Base-by-base conservation (phyloP, 1,140 invertebrate genomes). In the Mycetomoellerius zeteki region DNA sequence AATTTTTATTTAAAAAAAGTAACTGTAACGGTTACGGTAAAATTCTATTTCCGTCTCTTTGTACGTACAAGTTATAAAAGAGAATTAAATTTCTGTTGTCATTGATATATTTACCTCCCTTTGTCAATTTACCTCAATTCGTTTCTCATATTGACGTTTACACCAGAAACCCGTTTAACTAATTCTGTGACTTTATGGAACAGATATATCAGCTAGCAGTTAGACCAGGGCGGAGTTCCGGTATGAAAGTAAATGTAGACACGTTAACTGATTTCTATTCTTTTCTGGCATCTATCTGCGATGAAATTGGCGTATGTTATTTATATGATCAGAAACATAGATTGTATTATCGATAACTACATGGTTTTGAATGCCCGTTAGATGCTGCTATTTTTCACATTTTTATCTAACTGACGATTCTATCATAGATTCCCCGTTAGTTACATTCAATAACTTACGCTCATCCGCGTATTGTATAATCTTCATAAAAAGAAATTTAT, bases 321-420 rank as follows among this genome's bases (percentile, higher is more conserved):
- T 21, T 19, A 73, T 10, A n/a, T 33, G 27, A 56, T 21, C 12
- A 30, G 21, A 80, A 82, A 58, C 7, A 6, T 47, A 82, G 58
- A 82, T 60, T 19, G 2, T 19, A 30, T 73, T 73, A 73, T 82
- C 27, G 30, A 24, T 43, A 24, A 82, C 72, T 58, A 82, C 1
- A n/a, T 33, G 43, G n/a, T 5, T 37, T 37, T 4, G 6, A 37
- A 37, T 5, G 14, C 5, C 10, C 58, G 21, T 16, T 16, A 24
- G 65, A 30, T 50, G 6, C 2, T 8, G 4, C 33, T 60, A 82
- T 8, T 47, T 73, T 82, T 50, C 7, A 21, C 8, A 62, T 33
- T 73, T 33, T 47, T 30, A 24, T 62, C 14, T 30, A 72, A 14
- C 10, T 14, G 24, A 47, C 12, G 10, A 60, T 24, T 69, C 21